Base-by-base conservation (phyloP, 2,797 vertebrate genomes). In the Spinus olivaceus region DNA sequence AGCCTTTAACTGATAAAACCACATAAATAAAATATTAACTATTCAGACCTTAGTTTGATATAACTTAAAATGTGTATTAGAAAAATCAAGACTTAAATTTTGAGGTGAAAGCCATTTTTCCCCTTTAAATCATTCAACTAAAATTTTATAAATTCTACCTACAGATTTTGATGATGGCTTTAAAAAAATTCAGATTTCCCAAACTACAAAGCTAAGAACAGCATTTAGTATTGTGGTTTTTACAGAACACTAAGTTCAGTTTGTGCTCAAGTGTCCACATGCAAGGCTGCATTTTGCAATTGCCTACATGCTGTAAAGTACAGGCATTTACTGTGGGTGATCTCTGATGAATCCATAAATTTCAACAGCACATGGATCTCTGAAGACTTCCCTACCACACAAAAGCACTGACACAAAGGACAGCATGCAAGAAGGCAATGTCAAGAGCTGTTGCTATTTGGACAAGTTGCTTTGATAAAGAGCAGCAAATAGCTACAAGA, bases 361-460 rank as follows among this genome's bases (percentile, higher is more conserved):
- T 96, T 97, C 92, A 96, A 57, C 3, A 72, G 63, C 79, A 92
- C 91, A 88, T 57, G 93, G 24, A 90, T 83, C 56, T 88, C 80
- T 50, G 81, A 94, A 89, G 86, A 87, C 79, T 95, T 96, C 47
- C 37, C 93, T 92, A 96, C 92, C 8, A 7, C 77, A 56, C 86
- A 83, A 95, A 97, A 97, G 96, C 96, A 91, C 25, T 2, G 18
- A 84, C 88, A 98, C 97, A 98, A 97, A 98, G 95, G 93, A 96
- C 81, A 97, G 96, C 88, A 97, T 81, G 92, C 37, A 32, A 94
- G 84, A 94, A 54, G 19, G 49, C 92, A 95, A 95, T 21, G 9
- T 88, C 92, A 96, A 97, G 92, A 81, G 92, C 93, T 94, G 95
- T 83, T 96, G 93, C 97, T 97, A 81, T 98, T 97, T 97, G 96